Evolutionary conservation across 2,113 vertebrate genomes (phyloP), one percentile per base, ranked within the genome.

Genomic region (Myodes glareolus): DNA sequence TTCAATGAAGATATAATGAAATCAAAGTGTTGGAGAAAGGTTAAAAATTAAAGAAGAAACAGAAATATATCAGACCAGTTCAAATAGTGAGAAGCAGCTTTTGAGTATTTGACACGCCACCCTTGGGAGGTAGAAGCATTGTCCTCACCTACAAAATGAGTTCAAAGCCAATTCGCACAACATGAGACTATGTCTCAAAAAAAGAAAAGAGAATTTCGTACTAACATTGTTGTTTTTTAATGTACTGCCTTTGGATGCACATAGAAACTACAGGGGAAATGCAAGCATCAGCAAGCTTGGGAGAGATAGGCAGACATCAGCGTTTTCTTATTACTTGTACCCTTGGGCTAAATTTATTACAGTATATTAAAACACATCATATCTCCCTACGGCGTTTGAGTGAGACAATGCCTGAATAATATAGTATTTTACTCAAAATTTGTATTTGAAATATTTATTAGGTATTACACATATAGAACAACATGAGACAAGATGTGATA

Each of bases 301-400:
- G 45, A 29, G 25, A 29, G 17, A 75, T 29, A 65, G 55, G 50
- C 72, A 50, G 1, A 76, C 61, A 73, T 58, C 70, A 50, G 36
- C 39, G 65, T 84, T 87, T 96, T 95, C 73, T 92, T 91, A 94
- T 88, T 86, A 27, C 12, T 70, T 88, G n/a, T 91, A 52, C 67
- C 58, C 72, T 63, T 16, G 0, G 14, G 70, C 77, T 91, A 72
- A 97, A 97, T 70, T 88, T 45, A 93, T 90, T 89, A 58, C 47
- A 93, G 91, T 16, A 58, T 31, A 94, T 65, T 85, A 85, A 42
- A 85, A 42, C 27, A 45, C n/a, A 63, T 88, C 55, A 75, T 70
- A 33, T 63, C n/a, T 50, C 65, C 31, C 29, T 91, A 39, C 50
- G 16, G 21, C 68, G 27, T 87, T 91, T 87, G 80, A 94, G 42